Conservation (phyloP, 2,113 vertebrate species). For the Mesitornis unicolor region DNA sequence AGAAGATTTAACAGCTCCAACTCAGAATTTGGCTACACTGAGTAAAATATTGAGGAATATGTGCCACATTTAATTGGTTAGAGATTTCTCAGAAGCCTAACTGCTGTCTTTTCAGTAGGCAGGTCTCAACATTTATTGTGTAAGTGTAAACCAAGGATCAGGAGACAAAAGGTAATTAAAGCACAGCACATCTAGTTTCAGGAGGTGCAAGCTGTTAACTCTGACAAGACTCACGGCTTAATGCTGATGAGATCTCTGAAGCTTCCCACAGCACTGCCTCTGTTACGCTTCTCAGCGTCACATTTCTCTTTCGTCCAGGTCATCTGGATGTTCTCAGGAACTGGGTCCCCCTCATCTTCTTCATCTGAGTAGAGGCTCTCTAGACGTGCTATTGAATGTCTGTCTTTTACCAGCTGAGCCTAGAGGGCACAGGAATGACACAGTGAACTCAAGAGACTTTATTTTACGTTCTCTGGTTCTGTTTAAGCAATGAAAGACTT, state of each 20-base stretch:
- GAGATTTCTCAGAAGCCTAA: background rate
- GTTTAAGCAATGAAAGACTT: background rate
- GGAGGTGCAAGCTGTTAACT: background rate
- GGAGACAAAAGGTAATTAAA: background rate
- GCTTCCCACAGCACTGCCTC: conserved; percentile 82
- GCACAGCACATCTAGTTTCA: background rate
- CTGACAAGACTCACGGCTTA: conserved; percentile 87
- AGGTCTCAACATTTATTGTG: background rate
- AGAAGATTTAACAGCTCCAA: background rate
- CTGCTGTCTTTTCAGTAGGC: background rate
- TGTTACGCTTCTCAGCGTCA: conserved; percentile 82
- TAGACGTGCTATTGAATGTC: conserved; percentile 89
- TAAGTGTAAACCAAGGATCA: background rate
- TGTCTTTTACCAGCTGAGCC: conserved; percentile 96
- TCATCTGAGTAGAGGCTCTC: conserved; percentile 94
- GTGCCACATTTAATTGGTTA: background rate
- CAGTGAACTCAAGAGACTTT: background rate
- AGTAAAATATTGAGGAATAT: background rate
- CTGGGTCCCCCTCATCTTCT: conserved; percentile 83
- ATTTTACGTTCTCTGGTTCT: background rate
- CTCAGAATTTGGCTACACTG: background rate
- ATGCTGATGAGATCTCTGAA: conserved; percentile 94
- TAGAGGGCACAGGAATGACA: conserved; percentile 5
- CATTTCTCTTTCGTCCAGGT: conserved; percentile 94
- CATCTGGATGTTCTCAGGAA: conserved; percentile 91